A percentile compares a stretch with the other conserved stretches of the same genome.
Conservation (phyloP, 2,888 invertebrate genomes). For the Eupeodes latifasciatus region DNA sequence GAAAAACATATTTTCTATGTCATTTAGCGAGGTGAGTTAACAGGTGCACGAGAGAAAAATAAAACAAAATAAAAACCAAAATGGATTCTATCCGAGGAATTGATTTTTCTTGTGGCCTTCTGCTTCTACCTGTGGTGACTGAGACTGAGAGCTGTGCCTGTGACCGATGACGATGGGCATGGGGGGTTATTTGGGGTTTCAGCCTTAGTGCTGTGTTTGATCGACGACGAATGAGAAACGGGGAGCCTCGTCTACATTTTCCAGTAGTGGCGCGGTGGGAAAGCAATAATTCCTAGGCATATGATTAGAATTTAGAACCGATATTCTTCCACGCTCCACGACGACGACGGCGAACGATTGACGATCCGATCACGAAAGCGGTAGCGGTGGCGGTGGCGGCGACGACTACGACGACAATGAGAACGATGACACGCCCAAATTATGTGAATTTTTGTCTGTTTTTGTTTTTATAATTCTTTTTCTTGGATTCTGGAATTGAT, state of each 20-base stretch:
- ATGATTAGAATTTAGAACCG: conserved; percentile 11
- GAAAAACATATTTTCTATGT: conserved; percentile 53
- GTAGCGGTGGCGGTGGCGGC: neutral
- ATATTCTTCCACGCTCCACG: conserved; percentile 55
- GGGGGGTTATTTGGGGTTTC: conserved; percentile 37
- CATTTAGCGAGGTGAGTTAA: conserved; percentile 70
- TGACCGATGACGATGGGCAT: neutral
- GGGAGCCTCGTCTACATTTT: conserved; percentile 64
- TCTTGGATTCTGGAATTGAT: neutral
- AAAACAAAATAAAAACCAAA: conserved; percentile 57
- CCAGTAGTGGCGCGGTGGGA: conserved; percentile 6
- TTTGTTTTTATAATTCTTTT: conserved; percentile 20
- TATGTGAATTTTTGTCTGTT: conserved; percentile 49
- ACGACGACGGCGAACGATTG: conserved; percentile 35
- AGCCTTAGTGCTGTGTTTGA: conserved; percentile 37
- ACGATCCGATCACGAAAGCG: conserved; percentile 49
- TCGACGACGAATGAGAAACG: conserved; percentile 8
- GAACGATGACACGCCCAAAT: conserved; percentile 73
- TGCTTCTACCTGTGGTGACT: conserved; percentile 9
- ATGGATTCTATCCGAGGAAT: conserved; percentile 68
- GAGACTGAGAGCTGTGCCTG: neutral
- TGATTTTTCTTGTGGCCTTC: conserved; percentile 69
- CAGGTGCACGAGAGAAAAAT: conserved; percentile 65
- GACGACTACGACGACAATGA: conserved; percentile 27
- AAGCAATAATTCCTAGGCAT: neutral